Evolutionary conservation across 2,888 invertebrate species (phyloP).

Genomic region (Blomia tropicalis): DNA sequence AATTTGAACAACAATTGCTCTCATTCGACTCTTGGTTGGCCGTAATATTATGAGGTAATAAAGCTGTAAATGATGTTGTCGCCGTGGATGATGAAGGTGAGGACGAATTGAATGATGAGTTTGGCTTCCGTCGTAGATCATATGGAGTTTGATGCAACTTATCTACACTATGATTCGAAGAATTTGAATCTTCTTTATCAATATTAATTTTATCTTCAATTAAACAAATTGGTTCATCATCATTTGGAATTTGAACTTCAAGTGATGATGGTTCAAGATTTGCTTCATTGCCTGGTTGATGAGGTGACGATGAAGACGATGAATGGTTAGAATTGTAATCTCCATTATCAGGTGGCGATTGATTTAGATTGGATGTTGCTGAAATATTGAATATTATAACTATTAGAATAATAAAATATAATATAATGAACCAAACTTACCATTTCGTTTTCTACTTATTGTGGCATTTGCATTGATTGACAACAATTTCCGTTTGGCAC

Average conservation of each 20-base stretch:
- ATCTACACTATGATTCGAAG: background rate
- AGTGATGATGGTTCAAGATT: too few species aligned
- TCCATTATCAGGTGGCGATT: background rate
- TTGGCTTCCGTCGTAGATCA: constrained; percentile 59
- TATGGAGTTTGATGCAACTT: constrained; percentile 63
- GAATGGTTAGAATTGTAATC: background rate
- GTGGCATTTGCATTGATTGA: too few species aligned
- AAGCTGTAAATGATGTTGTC: background rate
- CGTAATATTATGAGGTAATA: background rate
- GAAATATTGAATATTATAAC: too few species aligned
- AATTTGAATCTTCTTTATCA: background rate
- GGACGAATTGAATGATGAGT: constrained; percentile 22
- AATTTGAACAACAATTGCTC: background rate
- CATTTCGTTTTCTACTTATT: too few species aligned
- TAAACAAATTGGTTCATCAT: too few species aligned
- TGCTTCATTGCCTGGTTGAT: too few species aligned
- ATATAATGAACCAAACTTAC: too few species aligned
- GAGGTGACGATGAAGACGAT: background rate
- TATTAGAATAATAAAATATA: too few species aligned
- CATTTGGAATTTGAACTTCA: too few species aligned
- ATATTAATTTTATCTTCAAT: too few species aligned
- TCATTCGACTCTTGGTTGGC: too few species aligned
- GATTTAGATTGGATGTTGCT: background rate
- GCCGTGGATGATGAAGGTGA: constrained; percentile 11
- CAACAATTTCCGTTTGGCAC: too few species aligned